Base-by-base conservation (phyloP, 2,113 vertebrate genomes). In the Xiphorhynchus elegans region DNA sequence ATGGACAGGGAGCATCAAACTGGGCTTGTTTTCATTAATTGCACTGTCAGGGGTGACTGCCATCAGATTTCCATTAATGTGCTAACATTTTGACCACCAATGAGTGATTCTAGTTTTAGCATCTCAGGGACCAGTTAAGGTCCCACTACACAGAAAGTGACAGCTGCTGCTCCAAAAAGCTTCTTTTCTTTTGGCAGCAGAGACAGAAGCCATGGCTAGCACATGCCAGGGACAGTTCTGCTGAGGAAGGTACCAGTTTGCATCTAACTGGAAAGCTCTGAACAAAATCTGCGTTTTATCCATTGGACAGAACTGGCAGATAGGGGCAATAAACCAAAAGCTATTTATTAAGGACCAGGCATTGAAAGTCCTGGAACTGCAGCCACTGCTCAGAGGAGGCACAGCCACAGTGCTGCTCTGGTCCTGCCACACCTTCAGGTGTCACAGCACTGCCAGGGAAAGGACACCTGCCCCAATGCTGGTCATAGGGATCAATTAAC, bases 401-500 rank as follows among this genome's bases (percentile, higher is more conserved):
- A 85, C 0, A 0, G 47, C 26, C 46, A 50, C 1, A 1, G 33
- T 17, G 13, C 63, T 93, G 84, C 39, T 84, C 59, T 9, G 7
- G 44, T 49, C 44, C 66, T 59, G 46, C 29, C 35, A 25, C 0
- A 0, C 24, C 46, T 42, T 84, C 46, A 31, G 24, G 28, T 52
- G 31, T n/a, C 63, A 39, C 40, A 73, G 37, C 8, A 23, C n/a
- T 39, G 47, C 52, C 44, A 52, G 31, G 10, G 55, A 37, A 68
- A 44, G 28, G 31, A 77, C 16, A 17, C 10, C 29, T 35, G 59
- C 25, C 39, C 68, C 60, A 59, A 55, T 3, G 6, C 13, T 49
- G 49, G 10, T 52, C 66, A 31, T 4, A 10, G 39, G 33, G 25
- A n/a, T 69, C 53, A 46, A 3, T 31, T 14, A 68, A 19, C 17